Evolutionary conservation across 2,888 invertebrate genomes (phyloP).

Genomic region (Diarsia dahlii): DNA sequence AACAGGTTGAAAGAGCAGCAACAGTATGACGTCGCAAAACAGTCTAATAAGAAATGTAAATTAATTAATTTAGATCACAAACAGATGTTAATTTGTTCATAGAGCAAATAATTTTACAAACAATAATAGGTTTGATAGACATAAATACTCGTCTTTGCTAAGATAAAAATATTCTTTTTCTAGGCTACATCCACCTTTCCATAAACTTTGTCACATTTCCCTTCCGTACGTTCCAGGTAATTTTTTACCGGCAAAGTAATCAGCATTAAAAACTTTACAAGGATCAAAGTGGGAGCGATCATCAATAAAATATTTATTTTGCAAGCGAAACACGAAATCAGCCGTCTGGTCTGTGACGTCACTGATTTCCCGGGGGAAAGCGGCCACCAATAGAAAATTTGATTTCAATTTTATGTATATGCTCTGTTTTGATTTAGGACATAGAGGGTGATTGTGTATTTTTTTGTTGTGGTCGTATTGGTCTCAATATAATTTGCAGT

Average conservation of each 20-base stretch:
- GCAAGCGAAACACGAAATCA: slow-evolving; percentile 78
- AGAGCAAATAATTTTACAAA: too few species aligned
- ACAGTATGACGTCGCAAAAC: too few species aligned
- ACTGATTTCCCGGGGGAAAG: slow-evolving; percentile 82
- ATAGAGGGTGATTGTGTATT: slow-evolving; percentile 43
- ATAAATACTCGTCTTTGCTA: too few species aligned
- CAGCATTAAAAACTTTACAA: slow-evolving; percentile 74
- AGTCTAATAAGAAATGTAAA: too few species aligned
- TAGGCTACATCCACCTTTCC: neutral
- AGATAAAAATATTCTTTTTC: too few species aligned
- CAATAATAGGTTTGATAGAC: too few species aligned
- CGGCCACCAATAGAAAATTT: slow-evolving; percentile 75
- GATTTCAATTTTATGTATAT: slow-evolving; percentile 79
- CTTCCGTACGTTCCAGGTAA: slow-evolving; percentile 23
- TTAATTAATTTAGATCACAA: too few species aligned
- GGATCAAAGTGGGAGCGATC: slow-evolving; percentile 75
- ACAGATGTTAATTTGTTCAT: too few species aligned
- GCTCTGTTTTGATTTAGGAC: slow-evolving; percentile 71
- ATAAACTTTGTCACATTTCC: neutral
- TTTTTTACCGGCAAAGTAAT: slow-evolving; percentile 64
- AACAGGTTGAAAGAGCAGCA: too few species aligned
- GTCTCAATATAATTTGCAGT: neutral
- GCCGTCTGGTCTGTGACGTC: slow-evolving; percentile 72
- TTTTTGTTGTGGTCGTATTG: neutral
- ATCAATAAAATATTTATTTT: slow-evolving; percentile 82